Evolutionary conservation across 92 coral and sea anemone genomes (phyloP).

Genomic region (Siderastrea siderea): DNA sequence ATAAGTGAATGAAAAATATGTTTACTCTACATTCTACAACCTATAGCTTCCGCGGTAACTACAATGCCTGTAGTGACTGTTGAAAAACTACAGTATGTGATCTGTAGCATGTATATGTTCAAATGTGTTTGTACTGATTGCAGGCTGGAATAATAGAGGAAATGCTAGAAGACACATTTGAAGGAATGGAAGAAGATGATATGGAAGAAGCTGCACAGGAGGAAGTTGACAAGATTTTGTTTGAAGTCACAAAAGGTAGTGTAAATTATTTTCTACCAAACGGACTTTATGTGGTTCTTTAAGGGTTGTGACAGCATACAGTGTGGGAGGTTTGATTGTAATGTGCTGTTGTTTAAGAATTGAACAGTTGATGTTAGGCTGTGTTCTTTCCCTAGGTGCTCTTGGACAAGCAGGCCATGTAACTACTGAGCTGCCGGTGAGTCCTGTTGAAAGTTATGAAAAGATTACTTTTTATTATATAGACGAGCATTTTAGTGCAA

Average conservation of each 20-base stretch:
- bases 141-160: conserved; percentile 99
- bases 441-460: neutral
- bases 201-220: conserved; percentile 98
- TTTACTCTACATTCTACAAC: too few species aligned
- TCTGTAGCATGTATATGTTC: neutral
- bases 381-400: conserved; percentile 70
- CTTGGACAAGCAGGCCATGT: conserved; percentile 96
- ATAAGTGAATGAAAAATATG: too few species aligned
- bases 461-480: too few species aligned
- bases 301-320: neutral
- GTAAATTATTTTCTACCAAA: too few species aligned
- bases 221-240: conserved; percentile 95
- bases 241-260: conserved; percentile 97
- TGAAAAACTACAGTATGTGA: too few species aligned
- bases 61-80: too few species aligned
- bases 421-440: conserved; percentile 85
- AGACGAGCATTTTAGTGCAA: too few species aligned
- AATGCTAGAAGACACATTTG: conserved; percentile 99
- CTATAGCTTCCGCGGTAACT: too few species aligned
- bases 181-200: conserved; percentile 95
- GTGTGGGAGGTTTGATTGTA: neutral
- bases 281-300: neutral
- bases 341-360: neutral
- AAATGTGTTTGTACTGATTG: neutral
- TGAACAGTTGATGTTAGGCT: neutral